phyloP scores from a whole-genome alignment of 1,140 invertebrate genomes.

The Stenopsyche tienmushanensis region DNA sequence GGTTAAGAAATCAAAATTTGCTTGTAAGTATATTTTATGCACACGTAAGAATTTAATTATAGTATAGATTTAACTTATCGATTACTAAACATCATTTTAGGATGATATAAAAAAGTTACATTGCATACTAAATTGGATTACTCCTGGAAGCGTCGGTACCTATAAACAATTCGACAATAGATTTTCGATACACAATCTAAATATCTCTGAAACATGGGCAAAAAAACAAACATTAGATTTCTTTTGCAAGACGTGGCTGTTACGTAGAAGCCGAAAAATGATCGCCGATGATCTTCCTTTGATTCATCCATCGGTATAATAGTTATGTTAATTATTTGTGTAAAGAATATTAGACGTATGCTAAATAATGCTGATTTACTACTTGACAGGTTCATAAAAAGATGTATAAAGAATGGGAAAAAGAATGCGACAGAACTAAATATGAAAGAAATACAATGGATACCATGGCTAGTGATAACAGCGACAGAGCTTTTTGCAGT shows the following conservation, averaged over 20 bases:
- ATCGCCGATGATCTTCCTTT: constrained; percentile 25
- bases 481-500: too few relatives aligned
- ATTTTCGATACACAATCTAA: background rate
- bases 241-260: constrained; percentile 24
- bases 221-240: constrained; percentile 17
- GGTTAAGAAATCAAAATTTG: constrained; percentile 32
- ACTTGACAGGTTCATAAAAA: constrained; percentile 5
- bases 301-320: constrained; percentile 20
- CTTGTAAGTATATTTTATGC: constrained; percentile 25
- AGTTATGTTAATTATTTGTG: constrained; percentile 4
- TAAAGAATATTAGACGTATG: constrained; percentile 1
- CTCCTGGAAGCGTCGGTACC: background rate
- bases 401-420: constrained; percentile 14
- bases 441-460: too few relatives aligned
- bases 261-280: constrained; percentile 21
- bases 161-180: constrained; percentile 22
- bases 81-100: constrained; percentile 1
- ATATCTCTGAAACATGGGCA: constrained; percentile 22
- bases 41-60: background rate
- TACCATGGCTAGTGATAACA: too few relatives aligned
- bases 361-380: constrained; percentile 2
- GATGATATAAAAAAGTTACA: constrained; percentile 2
- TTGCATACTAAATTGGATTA: constrained; percentile 18
- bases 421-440: too few relatives aligned
- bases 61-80: background rate